Base-by-base conservation (phyloP, 2,797 vertebrate species). In the Anabacerthia variegaticeps region DNA sequence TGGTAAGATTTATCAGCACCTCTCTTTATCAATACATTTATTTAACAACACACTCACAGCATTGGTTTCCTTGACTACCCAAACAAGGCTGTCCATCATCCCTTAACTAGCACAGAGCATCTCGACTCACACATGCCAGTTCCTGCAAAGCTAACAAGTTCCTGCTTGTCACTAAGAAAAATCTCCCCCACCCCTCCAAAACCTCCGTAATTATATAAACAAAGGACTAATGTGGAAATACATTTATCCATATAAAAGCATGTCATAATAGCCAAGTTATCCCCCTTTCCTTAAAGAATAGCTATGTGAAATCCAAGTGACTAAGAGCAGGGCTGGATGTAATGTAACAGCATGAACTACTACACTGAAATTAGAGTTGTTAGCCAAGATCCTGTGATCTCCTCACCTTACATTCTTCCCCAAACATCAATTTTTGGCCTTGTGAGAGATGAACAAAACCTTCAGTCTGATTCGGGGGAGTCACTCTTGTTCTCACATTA, bases 371-470 rank as follows among this genome's bases (percentile, higher is more conserved):
- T 92, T 52, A 81, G 71, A 81, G 69, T 81, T 15, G n/a, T 55
- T 48, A 86, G 66, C 76, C 80, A 90, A 81, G 93, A 86, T 73
- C 66, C 83, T 82, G 66, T 51, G 92, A 88, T 86, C 62, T 74
- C 85, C 92, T 96, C 83, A 52, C 84, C 76, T 86, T 75, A 86
- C 56, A 34, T 76, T 89, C 67, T 79, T 87, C 74, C 86, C 65
- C 73, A 79, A 66, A 65, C 67, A 87, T 63, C 74, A 48, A 46
- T 76, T 94, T 95, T 95, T 95, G 93, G 88, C 83, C 63, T 77
- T 76, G 71, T 56, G 76, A 90, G 48, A 88, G 69, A 73, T 14
- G 63, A 93, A 76, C 71, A 73, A 94, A 95, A 88, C 63, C 80
- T 95, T 79, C 86, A 73, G 77, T 49, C 71, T 61, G 73, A 89